Percentiles rank a stretch among this genome's conserved stretches.
phyloP scores from a whole-genome alignment of 2,888 invertebrate genomes.

The Calliopum simillimum region DNA sequence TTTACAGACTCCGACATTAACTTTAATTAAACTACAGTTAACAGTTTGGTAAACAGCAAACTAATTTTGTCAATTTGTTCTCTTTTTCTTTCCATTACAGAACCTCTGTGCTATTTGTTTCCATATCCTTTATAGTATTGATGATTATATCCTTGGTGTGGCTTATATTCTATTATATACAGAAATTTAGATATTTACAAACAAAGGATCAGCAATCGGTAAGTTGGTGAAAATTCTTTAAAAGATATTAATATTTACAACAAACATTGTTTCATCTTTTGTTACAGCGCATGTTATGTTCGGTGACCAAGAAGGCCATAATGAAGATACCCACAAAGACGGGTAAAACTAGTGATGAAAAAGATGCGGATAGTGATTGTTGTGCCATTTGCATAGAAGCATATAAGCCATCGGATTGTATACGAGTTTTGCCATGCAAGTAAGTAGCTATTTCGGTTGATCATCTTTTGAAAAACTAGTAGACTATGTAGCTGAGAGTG shows the following conservation, averaged over 20 bases:
- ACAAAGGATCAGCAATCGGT: slow-evolving; percentile 94
- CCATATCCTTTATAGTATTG: slow-evolving; percentile 93
- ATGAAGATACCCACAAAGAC: slow-evolving; percentile 93
- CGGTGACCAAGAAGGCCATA: slow-evolving; percentile 93
- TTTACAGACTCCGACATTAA: too few species aligned
- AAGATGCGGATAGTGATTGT: slow-evolving; percentile 88
- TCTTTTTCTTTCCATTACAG: slow-evolving; percentile 70
- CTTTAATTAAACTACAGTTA: too few species aligned
- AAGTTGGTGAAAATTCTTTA: slow-evolving; percentile 60
- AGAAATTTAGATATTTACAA: slow-evolving; percentile 92
- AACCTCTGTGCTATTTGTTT: slow-evolving; percentile 93
- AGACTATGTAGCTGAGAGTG: too few species aligned
- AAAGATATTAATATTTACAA: slow-evolving; percentile 8
- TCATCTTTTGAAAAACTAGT: neutral
- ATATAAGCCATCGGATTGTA: slow-evolving; percentile 87
- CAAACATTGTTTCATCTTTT: neutral
- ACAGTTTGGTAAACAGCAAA: too few species aligned
- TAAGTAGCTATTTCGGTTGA: slow-evolving; percentile 69
- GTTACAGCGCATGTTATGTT: slow-evolving; percentile 83
- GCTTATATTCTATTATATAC: slow-evolving; percentile 96
- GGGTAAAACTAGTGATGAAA: slow-evolving; percentile 88
- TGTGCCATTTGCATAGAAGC: slow-evolving; percentile 96
- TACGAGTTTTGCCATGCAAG: slow-evolving; percentile 93
- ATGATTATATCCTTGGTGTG: slow-evolving; percentile 96
- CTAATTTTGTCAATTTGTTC: neutral